A percentile compares a stretch with the other conserved stretches of the same genome.
These are phyloP conservation scores for Macrophya annulata DNA, from an alignment of 2,888 invertebrate species.

Conservation along the genomic window DNA sequence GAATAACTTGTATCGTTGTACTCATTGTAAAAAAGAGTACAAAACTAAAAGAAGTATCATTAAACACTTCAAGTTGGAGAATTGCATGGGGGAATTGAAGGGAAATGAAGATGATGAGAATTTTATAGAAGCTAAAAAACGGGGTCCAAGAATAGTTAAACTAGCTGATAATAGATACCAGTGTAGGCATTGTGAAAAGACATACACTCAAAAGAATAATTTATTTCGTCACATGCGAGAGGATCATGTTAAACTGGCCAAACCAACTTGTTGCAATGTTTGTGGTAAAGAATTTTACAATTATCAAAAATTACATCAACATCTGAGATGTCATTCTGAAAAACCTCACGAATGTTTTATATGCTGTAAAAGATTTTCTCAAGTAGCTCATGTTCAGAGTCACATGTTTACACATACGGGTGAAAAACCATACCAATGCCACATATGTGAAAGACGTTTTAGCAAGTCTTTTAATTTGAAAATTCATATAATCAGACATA, in stretches of 20 bases:
- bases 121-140: not conserved
- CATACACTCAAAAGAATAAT: constrained; percentile 39
- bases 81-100: not conserved
- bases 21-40: not conserved
- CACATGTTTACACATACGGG: constrained; percentile 32
- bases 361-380: constrained; percentile 15
- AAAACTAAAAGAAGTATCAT: not conserved
- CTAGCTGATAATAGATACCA: constrained; percentile 27
- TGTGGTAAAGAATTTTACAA: constrained; percentile 33
- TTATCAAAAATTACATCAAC: constrained; percentile 2
- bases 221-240: constrained; percentile 37
- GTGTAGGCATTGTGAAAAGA: constrained; percentile 33
- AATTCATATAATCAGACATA: constrained; percentile 22
- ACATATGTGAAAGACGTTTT: constrained; percentile 11
- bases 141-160: constrained; percentile 37
- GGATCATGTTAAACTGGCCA: constrained; percentile 23
- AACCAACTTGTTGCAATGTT: constrained; percentile 17
- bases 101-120: not conserved
- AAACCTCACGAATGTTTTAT: constrained; percentile 22
- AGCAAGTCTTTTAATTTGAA: constrained; percentile 40
- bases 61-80: not conserved
- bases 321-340: constrained; percentile 28
- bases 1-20: not conserved
- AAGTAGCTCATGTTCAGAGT: constrained; percentile 30
- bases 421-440: constrained; percentile 14